A percentile compares a stretch with the other conserved stretches of the same genome.
Conservation (phyloP, 2,888 invertebrate species). For the Fragum whitleyi region DNA sequence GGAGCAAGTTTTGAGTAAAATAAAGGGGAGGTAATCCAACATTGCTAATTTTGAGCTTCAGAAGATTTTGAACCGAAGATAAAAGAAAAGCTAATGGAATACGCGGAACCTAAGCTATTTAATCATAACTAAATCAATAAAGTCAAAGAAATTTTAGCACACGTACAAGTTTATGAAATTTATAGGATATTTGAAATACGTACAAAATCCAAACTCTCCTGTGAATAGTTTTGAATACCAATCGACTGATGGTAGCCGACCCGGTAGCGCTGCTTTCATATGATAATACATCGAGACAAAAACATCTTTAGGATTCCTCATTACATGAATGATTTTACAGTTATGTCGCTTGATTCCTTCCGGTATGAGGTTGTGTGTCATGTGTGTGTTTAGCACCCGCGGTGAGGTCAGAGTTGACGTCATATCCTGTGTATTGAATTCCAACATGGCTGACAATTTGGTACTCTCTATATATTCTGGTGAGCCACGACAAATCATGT, state of each 20-base stretch:
- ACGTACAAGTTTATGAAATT: too few relatives aligned
- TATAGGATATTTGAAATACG: too few relatives aligned
- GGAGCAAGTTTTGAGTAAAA: too few relatives aligned
- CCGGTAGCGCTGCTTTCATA: not conserved
- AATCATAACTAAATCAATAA: too few relatives aligned
- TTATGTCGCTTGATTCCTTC: not conserved
- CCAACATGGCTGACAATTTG: not conserved
- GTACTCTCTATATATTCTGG: not conserved
- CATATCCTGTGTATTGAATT: not conserved
- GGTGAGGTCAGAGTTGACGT: not conserved
- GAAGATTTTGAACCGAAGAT: too few relatives aligned
- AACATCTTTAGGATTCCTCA: not conserved
- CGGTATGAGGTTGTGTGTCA: not conserved
- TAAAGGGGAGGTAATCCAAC: too few relatives aligned
- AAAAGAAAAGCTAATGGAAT: too few relatives aligned
- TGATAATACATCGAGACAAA: not conserved
- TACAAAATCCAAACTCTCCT: not conserved
- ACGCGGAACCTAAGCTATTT: too few relatives aligned
- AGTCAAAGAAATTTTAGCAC: too few relatives aligned
- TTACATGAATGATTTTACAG: not conserved
- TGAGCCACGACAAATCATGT: not conserved
- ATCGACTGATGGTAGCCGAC: not conserved
- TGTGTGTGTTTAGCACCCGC: not conserved
- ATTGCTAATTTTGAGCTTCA: too few relatives aligned
- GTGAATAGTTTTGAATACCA: not conserved